phyloP scores from a whole-genome alignment of 2,888 invertebrate genomes.

The Deilephila elpenor region DNA sequence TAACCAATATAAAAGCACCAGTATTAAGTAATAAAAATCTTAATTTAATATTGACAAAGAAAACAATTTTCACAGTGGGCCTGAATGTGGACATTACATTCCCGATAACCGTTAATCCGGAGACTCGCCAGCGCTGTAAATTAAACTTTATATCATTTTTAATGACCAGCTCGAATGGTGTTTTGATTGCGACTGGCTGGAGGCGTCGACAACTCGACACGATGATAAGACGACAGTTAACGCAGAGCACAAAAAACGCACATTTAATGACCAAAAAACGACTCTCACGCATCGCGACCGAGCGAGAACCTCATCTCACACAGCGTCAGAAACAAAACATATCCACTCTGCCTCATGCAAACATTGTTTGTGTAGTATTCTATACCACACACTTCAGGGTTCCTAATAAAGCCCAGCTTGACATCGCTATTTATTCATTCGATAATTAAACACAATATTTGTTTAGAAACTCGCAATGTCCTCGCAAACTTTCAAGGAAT shows the following conservation, averaged over 20 bases:
- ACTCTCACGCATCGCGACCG: conserved; percentile 55
- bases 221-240: conserved; percentile 81
- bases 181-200: conserved; percentile 83
- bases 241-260: conserved; percentile 76
- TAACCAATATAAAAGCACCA: conserved; percentile 12
- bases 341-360: conserved; percentile 45
- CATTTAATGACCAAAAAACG: conserved; percentile 76
- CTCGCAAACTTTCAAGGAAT: neutral
- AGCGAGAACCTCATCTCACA: conserved; percentile 36
- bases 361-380: conserved; percentile 74
- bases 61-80: conserved; percentile 71
- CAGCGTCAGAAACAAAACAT: conserved; percentile 34
- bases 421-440: conserved; percentile 60
- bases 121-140: conserved; percentile 75
- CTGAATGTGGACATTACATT: conserved; percentile 74
- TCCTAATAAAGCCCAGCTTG: conserved; percentile 2
- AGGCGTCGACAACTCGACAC: conserved; percentile 85
- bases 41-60: conserved; percentile 68
- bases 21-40: conserved; percentile 61
- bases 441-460: conserved; percentile 4
- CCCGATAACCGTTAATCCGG: conserved; percentile 78
- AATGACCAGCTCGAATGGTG: conserved; percentile 80
- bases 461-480: conserved; percentile 53
- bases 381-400: conserved; percentile 66
- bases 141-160: conserved; percentile 84